Conservation (phyloP, 1,140 invertebrate species). For the Coptotermes formosanus region DNA sequence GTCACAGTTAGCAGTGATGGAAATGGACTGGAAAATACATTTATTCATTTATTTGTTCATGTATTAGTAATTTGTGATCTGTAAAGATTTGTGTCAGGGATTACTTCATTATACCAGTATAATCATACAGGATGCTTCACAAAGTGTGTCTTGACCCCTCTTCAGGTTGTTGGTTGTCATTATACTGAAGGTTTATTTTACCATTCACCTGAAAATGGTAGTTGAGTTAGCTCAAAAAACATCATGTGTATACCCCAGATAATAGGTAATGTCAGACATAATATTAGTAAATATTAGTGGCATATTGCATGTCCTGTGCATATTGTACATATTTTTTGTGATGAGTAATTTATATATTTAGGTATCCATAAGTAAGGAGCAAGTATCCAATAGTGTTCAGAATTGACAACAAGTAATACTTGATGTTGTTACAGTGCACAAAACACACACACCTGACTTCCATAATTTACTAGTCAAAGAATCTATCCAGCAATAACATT, state of each 20-base stretch:
- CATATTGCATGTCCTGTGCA: neutral
- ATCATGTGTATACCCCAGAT: no score
- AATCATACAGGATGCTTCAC: no score
- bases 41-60: neutral
- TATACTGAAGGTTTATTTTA: no score
- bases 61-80: no score
- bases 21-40: neutral
- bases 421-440: neutral
- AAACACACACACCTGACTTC: neutral
- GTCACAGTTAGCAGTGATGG: neutral
- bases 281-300: no score
- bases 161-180: no score
- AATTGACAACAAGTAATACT: neutral
- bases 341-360: neutral
- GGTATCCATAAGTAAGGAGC: neutral
- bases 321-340: neutral
- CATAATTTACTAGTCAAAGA: neutral
- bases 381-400: neutral
- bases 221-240: no score
- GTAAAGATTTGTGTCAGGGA: no score
- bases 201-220: no score
- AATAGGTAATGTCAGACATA: no score
- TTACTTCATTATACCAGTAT: no score
- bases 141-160: no score
- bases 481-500: neutral